phyloP scores from a whole-genome alignment of 2,113 vertebrate species.

The Myiagra hebetior region DNA sequence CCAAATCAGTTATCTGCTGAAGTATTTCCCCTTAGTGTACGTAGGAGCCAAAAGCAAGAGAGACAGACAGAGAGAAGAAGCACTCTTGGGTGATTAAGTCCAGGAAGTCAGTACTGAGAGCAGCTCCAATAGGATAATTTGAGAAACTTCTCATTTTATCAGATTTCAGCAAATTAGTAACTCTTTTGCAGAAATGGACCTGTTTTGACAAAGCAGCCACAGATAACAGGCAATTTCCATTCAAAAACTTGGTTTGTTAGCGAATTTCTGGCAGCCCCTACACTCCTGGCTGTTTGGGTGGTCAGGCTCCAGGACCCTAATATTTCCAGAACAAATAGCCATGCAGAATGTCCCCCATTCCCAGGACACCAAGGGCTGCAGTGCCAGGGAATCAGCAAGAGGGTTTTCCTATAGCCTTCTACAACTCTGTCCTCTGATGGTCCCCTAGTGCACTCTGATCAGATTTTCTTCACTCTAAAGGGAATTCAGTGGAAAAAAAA shows the following conservation, averaged over 20 bases:
- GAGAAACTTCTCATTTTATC: neutral
- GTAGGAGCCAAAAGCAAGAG: neutral
- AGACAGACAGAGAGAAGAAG: neutral
- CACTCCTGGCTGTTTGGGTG: fast-evolving
- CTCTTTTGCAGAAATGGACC: neutral
- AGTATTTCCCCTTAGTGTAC: neutral
- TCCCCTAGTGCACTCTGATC: neutral
- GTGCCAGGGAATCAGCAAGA: neutral
- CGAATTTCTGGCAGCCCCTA: neutral
- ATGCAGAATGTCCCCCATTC: neutral
- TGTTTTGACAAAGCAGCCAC: neutral
- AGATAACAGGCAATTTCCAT: neutral
- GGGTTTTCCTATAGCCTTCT: neutral
- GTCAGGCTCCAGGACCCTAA: neutral
- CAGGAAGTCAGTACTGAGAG: neutral
- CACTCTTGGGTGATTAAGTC: neutral
- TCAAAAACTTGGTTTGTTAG: neutral
- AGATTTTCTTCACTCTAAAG: neutral
- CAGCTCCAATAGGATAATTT: neutral
- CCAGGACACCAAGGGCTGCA: neutral
- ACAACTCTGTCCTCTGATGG: neutral
- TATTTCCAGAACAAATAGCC: neutral
- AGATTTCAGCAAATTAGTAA: neutral
- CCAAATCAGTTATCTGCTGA: neutral
- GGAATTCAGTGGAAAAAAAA: neutral